Base-by-base conservation (phyloP, 2,888 invertebrate species). In the Stenchaetothrips biformis region DNA sequence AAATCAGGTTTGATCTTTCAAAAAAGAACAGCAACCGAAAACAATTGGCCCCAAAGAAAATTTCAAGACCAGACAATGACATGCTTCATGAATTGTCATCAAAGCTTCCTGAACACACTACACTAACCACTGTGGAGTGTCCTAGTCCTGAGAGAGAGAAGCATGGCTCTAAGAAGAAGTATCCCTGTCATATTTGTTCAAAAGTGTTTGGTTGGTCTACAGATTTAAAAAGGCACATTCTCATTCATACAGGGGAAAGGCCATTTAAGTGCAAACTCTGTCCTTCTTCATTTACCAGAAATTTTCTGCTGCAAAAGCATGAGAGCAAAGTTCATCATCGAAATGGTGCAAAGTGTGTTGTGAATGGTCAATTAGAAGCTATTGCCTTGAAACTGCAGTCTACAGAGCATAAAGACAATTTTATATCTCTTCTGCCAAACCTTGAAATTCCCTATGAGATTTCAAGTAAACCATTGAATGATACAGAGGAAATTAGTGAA, bases 151-250 rank as follows among this genome's bases (percentile, higher is more conserved):
- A 74, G 25, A 74, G 62, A 48, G 81, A 80, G 48, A 83, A 81
- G 78, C 80, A 77, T 49, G 81, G 82, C 79, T 62, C 80, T 48
- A 84, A 82, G 81, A 85, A 84, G 79, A 86, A 85, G 81, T 86
- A 87, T 81, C 84, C 85, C 74, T 88, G 88, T 82, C 83, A 83
- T 48, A 84, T 86, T 81, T 88, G 88, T 82, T 82, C 82, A 25
- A 87, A 86, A 83, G 84, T 84, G 48, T 88, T 87, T 82, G 87
- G 87, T 9, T 87, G 87, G 87, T 85, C 87, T 2, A 87, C 87
- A 1, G 88, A 87, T 83, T 84, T 88, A 80, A 88, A 88, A 82
- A 83, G 87, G 48, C 87, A 88, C 83, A 85, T 86, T 82, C 83
- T 87, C n/a, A 86, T 85, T 21, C 87, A 87, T 82, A 87, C 87